Evolutionary conservation across 2,113 vertebrate genomes (phyloP), one percentile per base, ranked within the genome.

Genomic region (Grammatotria lemairii): DNA sequence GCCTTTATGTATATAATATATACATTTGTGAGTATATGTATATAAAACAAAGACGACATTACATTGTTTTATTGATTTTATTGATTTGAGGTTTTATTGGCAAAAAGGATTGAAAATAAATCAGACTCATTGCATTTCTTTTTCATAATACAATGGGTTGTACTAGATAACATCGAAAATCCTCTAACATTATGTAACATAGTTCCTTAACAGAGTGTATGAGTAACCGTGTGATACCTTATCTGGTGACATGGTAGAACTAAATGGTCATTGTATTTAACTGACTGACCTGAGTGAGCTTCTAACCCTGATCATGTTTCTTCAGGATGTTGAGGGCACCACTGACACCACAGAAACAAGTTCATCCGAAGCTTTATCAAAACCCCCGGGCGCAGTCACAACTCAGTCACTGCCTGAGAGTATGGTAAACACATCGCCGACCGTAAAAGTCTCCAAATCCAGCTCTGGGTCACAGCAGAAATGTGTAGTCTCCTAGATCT

Each of bases 401-500:
- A 68, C 94, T 45, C 93, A 95, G 86, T 84, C 94, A 7, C 86
- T 86, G 85, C 68, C 90, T 3, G 83, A 88, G 88, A 94, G 92
- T 93, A 91, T 93, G 95, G 96, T 96, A 95, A 96, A 95, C 93
- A 94, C 95, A 33, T 19, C 95, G 81, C 88, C 94, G 16, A 83
- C 93, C 33, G 80, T 87, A 80, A 93, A 81, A 13, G 82, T 80
- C 90, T 89, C 95, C 93, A 91, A 88, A 58, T 7, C 94, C 79
- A 45, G 90, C 91, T 33, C 94, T 70, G 84, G 79, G 80, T 23
- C 88, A 85, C 94, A 93, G 84, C 93, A 92, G 87, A 95, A 78
- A 91, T 97, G 96, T 51, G 90, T 96, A 63, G 87, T 97, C 85
- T 97, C 95, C 83, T 97, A 97, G 91, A 78, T 47, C 42, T 87